phyloP scores from a whole-genome alignment of 2,888 invertebrate species.

The Cyaniris semiargus region DNA sequence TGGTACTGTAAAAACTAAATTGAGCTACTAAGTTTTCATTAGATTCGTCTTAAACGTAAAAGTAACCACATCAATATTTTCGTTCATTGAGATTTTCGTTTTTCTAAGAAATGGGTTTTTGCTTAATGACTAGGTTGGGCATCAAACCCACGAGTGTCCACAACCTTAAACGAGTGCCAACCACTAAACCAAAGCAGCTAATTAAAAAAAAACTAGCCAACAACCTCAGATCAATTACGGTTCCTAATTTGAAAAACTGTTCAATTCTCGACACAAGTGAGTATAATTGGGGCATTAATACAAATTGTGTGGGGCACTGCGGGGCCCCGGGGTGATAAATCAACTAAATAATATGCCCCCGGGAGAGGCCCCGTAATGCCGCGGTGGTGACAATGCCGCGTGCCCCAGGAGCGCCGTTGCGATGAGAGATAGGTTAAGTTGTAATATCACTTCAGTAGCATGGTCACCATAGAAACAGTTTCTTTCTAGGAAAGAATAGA shows the following conservation, averaged over 20 bases:
- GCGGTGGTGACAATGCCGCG: constrained; percentile 45
- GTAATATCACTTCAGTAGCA: not conserved
- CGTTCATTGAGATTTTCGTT: no score
- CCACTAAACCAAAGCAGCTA: not conserved
- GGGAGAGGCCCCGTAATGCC: constrained; percentile 63
- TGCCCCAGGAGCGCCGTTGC: not conserved
- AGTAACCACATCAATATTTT: no score
- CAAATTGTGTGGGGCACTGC: constrained; percentile 8
- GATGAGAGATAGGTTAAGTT: constrained; percentile 9
- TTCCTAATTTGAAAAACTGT: constrained; percentile 37
- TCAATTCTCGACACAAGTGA: constrained; percentile 19
- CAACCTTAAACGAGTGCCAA: no score
- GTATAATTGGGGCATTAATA: constrained; percentile 31
- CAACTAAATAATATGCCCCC: constrained; percentile 63
- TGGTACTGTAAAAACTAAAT: no score
- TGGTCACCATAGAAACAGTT: not conserved
- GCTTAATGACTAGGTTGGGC: no score
- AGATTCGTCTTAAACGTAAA: no score
- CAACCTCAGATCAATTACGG: constrained; percentile 22
- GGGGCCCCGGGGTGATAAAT: constrained; percentile 57
- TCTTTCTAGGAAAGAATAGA: no score
- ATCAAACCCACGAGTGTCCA: no score
- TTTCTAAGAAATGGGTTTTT: no score
- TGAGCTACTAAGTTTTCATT: no score
- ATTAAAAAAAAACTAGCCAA: not conserved